Evolutionary conservation across 2,888 invertebrate genomes (phyloP).

Genomic region (Drosophila anomelani): DNA sequence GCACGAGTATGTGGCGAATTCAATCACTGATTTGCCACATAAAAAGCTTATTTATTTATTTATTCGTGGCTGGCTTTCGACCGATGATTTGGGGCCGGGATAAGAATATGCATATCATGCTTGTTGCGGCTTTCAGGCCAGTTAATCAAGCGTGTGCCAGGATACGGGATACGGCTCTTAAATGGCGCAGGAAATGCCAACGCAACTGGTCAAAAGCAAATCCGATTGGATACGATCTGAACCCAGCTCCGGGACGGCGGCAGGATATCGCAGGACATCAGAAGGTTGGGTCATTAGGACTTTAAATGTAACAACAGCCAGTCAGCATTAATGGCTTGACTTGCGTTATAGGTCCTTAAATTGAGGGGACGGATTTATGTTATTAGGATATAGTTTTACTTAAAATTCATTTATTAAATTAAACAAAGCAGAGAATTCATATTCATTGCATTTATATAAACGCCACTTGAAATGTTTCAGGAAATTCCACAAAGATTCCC

Average conservation of each 20-base stretch:
- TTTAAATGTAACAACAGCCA: slow-evolving; percentile 11
- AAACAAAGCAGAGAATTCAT: background rate
- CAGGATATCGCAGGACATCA: slow-evolving; percentile 14
- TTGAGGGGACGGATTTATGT: background rate
- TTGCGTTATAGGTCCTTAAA: background rate
- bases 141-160: slow-evolving; percentile 51
- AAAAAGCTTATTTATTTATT: slow-evolving; percentile 45
- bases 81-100: slow-evolving; percentile 32
- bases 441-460: background rate
- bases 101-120: slow-evolving; percentile 50
- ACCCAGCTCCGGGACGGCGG: slow-evolving; percentile 12
- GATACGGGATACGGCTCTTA: slow-evolving; percentile 68
- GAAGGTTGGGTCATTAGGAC: slow-evolving; percentile 11
- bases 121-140: slow-evolving; percentile 45
- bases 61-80: slow-evolving; percentile 39
- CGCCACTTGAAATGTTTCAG: background rate
- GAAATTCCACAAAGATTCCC: background rate
- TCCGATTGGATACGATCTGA: slow-evolving; percentile 13
- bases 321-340: slow-evolving; percentile 14
- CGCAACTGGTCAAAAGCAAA: slow-evolving; percentile 42
- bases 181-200: slow-evolving; percentile 57
- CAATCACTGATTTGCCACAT: slow-evolving; percentile 50
- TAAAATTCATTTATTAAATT: background rate
- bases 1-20: slow-evolving; percentile 30
- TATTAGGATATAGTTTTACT: background rate